Evolutionary conservation across 2,797 vertebrate species (phyloP).

Genomic region (Sarcophilus harrisii): DNA sequence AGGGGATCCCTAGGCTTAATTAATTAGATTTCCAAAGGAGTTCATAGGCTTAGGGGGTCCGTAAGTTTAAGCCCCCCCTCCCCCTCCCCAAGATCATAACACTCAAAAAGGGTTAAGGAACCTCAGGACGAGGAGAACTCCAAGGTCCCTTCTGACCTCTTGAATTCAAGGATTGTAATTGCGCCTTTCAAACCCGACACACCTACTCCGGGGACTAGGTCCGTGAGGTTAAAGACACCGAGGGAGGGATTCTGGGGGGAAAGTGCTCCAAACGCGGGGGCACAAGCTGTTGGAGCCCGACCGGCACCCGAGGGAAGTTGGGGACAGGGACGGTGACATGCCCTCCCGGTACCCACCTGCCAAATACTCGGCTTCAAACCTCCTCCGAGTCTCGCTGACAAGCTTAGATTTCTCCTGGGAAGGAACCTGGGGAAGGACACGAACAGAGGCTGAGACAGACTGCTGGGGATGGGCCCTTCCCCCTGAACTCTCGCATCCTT

Average conservation of each 20-base stretch:
- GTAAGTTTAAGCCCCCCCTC: rapidly evolving
- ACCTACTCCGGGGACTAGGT: background rate
- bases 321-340: background rate
- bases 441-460: background rate
- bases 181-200: background rate
- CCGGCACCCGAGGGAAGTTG: conserved; percentile 59
- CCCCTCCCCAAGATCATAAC: background rate
- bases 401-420: conserved; percentile 90
- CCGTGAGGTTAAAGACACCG: background rate
- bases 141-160: background rate
- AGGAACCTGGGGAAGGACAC: conserved; percentile 49
- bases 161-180: background rate
- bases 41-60: background rate
- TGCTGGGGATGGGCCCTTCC: rapidly evolving
- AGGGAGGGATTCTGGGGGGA: background rate
- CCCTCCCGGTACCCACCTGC: conserved; percentile 87
- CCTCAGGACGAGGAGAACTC: background rate
- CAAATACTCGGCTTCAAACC: conserved; percentile 92
- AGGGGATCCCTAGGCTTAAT: background rate
- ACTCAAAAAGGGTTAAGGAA: background rate
- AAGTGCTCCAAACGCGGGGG: conserved; percentile 2
- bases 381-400: conserved; percentile 89
- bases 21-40: background rate
- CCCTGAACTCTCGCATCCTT: background rate
- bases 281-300: background rate